Base-by-base conservation (phyloP, 2,888 invertebrate species). In the Melangyna quadrimaculata region DNA sequence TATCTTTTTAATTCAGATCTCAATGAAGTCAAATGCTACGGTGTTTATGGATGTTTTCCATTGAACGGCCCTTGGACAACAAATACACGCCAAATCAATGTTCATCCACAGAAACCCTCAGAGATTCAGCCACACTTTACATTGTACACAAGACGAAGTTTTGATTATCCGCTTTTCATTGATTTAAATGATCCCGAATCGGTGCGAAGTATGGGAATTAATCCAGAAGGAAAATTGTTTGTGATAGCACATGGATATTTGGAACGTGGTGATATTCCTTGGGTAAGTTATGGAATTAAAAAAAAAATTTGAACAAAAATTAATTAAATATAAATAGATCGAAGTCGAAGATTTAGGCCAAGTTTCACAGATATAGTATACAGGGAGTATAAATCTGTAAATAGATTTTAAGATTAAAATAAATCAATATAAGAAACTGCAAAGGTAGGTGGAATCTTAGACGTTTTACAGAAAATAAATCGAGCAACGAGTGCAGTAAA, bases 221-320 rank as follows among this genome's bases (percentile, higher is more conserved):
- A 95, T 89, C 93, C 94, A 0, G 91, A 91, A 24, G 95, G 94
- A 10, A 95, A 95, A 5, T 94, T 96, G 87, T 97, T 95, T 90
- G 93, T 97, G 80, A 94, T 98, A 81, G 94, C 96, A 1, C 98
- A 98, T 89, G 98, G 98, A 0, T 98, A 97, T 91, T 92, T 97
- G 86, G 98, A 98, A 90, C 95, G 95, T 53, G 97, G 97, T 1
- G 94, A 95, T 86, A 95, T 96, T 88, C 92, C 94, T 63, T 98
- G 98, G 98, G 95, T 97, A 93, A 88, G 88, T 88, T 27, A n/a
- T 17, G 8, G 14, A 19, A 37, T 40, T 32, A n/a, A n/a, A n/a
- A n/a, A n/a, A n/a, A n/a, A n/a, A n/a, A n/a, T n/a, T n/a, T n/a
- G n/a, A n/a, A n/a, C n/a, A n/a, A n/a, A n/a, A n/a, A n/a, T n/a